phyloP scores from a whole-genome alignment of 2,113 vertebrate species.

The Etia nguti region DNA sequence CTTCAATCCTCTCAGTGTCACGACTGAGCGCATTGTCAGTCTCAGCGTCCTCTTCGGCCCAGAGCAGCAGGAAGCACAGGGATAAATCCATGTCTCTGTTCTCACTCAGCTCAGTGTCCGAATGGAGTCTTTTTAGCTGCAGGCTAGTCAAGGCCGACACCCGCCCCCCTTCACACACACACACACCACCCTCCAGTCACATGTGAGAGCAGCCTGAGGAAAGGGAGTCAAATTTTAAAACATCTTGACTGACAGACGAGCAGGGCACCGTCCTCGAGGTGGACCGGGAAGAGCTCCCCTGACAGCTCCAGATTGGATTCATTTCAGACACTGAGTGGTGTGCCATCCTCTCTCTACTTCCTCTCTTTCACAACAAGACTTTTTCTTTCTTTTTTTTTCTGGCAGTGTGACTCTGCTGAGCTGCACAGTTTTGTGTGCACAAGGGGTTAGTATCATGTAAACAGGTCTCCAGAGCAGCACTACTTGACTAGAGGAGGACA shows the following conservation, averaged over 20 bases:
- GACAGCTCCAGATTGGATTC: conserved; percentile 4
- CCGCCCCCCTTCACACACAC: neutral
- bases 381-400: neutral
- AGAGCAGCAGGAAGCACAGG: neutral
- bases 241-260: conserved; percentile 18
- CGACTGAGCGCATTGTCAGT: neutral
- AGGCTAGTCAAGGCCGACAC: neutral
- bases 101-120: neutral
- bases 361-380: neutral
- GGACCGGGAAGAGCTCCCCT: neutral
- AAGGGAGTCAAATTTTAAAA: conserved; percentile 23
- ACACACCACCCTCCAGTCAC: neutral
- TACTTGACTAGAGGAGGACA: neutral
- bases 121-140: neutral
- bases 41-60: neutral
- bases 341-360: neutral
- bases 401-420: neutral
- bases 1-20: neutral
- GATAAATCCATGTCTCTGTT: neutral
- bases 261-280: neutral
- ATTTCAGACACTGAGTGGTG: neutral
- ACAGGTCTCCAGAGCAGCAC: neutral
- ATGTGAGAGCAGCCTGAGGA: neutral
- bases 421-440: neutral
- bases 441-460: neutral